phyloP scores from a whole-genome alignment of 2,113 vertebrate species.

The Alligator sinensis region DNA sequence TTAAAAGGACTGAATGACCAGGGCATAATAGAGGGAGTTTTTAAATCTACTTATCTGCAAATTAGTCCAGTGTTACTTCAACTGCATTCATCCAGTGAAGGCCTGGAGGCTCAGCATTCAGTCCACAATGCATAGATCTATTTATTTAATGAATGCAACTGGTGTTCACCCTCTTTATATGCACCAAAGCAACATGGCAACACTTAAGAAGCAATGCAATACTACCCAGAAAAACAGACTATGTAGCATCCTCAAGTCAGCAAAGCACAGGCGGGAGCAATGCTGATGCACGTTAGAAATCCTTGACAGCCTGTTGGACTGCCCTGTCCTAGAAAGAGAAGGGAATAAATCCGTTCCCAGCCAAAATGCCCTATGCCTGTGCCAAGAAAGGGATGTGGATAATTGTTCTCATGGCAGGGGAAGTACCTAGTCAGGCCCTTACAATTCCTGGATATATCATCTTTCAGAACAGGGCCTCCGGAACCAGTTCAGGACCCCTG shows the following conservation, averaged over 20 bases:
- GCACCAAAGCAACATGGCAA: not conserved
- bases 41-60: not conserved
- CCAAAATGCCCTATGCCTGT: not conserved
- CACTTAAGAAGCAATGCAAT: not conserved
- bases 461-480: not conserved
- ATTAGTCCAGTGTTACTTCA: not conserved
- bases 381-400: not conserved
- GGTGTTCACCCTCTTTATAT: not conserved
- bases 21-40: not conserved
- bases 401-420: not conserved
- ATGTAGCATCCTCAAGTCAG: not conserved
- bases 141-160: not conserved
- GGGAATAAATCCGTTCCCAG: not conserved
- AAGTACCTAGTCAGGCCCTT: not conserved
- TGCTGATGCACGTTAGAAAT: not conserved
- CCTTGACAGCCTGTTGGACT: not conserved
- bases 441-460: not conserved
- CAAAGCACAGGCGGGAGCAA: not conserved
- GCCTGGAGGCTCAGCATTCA: not conserved
- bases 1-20: not conserved
- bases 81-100: rapidly evolving
- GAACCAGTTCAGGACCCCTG: not conserved
- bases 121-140: not conserved
- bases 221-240: not conserved
- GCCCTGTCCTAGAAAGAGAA: not conserved